These are phyloP conservation scores for Rana temporaria DNA, from an alignment of 2,113 vertebrate species.

Conservation along the genomic window DNA sequence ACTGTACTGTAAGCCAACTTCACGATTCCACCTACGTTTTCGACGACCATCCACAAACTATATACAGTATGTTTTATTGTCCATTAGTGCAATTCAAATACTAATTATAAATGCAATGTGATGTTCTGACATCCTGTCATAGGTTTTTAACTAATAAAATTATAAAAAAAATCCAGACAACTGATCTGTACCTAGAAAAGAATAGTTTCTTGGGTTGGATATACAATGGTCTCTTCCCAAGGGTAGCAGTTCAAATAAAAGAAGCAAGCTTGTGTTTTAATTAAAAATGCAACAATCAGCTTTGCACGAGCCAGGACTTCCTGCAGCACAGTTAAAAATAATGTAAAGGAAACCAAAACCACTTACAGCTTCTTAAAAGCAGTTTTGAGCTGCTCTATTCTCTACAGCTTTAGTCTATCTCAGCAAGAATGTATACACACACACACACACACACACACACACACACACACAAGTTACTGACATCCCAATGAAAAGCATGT, in stretches of 20 bases:
- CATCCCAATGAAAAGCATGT: no score
- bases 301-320: slow-evolving; percentile 31
- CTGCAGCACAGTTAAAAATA: slow-evolving; percentile 36
- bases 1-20: no score
- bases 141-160: background rate
- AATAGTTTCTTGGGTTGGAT: background rate
- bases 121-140: background rate
- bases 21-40: no score
- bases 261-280: slow-evolving; percentile 19
- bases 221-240: background rate
- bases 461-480: no score
- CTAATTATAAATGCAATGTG: background rate
- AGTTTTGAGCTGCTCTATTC: background rate
- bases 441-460: no score
- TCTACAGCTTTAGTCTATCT: background rate
- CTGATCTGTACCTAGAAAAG: background rate
- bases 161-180: background rate
- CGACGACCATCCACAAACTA: no score
- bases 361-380: slow-evolving; percentile 10
- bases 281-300: slow-evolving; percentile 38
- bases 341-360: slow-evolving; percentile 39
- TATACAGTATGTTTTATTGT: background rate
- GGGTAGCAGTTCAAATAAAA: background rate
- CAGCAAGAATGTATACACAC: no score
- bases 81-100: background rate